A percentile compares a stretch with the other conserved stretches of the same genome.
Evolutionary conservation across 2,113 vertebrate species (phyloP).

Genomic region (Bos javanicus): DNA sequence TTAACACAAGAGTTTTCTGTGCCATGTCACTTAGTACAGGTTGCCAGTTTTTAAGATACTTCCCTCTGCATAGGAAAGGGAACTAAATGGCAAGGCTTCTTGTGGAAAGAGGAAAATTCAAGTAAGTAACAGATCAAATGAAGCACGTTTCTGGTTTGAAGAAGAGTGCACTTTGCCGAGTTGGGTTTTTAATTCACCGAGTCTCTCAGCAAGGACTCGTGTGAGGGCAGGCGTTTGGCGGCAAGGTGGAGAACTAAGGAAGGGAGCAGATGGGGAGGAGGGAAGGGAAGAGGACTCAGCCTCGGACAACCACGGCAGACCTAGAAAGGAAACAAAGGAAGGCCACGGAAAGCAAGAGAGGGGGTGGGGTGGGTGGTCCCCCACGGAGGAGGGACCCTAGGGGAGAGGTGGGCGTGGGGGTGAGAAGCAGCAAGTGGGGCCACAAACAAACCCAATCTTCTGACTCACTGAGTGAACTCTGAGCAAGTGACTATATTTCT

Average conservation of each 20-base stretch:
- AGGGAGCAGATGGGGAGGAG: background rate
- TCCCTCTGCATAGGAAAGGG: background rate
- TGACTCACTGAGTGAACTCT: background rate
- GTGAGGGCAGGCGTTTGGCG: rapidly evolving
- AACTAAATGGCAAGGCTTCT: background rate
- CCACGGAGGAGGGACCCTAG: rapidly evolving
- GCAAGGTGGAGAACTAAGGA: background rate
- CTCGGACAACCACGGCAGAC: rapidly evolving
- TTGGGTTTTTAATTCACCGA: background rate
- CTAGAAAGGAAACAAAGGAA: background rate
- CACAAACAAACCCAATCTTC: background rate
- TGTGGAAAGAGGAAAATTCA: background rate
- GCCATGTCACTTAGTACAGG: background rate
- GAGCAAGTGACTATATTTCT: background rate
- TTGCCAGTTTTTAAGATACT: background rate
- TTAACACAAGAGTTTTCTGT: background rate
- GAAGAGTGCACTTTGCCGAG: background rate
- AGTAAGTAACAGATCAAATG: background rate
- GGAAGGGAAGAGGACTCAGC: background rate
- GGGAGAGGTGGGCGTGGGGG: background rate
- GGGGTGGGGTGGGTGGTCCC: rapidly evolving
- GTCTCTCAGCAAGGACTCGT: background rate
- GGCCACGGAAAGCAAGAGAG: background rate
- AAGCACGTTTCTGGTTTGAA: background rate
- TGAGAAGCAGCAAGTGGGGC: background rate